Evolutionary conservation across 2,888 invertebrate genomes (phyloP), one percentile per base, ranked within the genome.

Genomic region (Tipula lateralis): DNA sequence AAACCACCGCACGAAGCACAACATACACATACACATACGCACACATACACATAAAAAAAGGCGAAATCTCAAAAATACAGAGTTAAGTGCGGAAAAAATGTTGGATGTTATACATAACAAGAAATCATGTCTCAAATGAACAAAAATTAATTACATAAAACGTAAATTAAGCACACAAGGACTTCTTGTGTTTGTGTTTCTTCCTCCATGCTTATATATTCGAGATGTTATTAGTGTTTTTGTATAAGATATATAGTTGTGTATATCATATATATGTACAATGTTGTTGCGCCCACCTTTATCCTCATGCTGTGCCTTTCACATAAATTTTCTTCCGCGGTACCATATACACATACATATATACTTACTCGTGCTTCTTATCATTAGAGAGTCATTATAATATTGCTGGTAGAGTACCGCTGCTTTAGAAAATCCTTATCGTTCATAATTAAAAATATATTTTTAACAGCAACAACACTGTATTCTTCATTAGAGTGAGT

Each of bases 61-160:
- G 12, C 19, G 9, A 66, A 19, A 66, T 66, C 66, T 66, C 66
- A 66, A 66, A 66, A 39, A 66, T 66, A 24, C 66, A 24, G 66
- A 66, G 66, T 66, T 66, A 66, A 66, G 66, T 66, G 66, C 66
- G 19, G 66, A 24, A 66, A 66, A 66, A 66, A 13, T 66, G 24
- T 66, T 66, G 24, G 19, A 66, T 66, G 5, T 16, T 44, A 24
- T 66, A 66, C 66, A 66, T 66, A 66, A 66, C 66, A 66, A 24
- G 24, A 66, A 66, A 66, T 66, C 66, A 66, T 66, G 66, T 66
- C 66, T 66, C 66, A 66, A 66, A 66, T 66, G 66, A 66, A 66
- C 66, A 66, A 66, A 66, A 66, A 66, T 66, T 66, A 66, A 66
- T 66, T 66, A 66, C 66, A 66, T 66, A 66, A 66, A 66, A 66